These are phyloP conservation scores for Heteromurus nitidus DNA, from an alignment of 2,888 invertebrate species.

Conservation along the genomic window DNA sequence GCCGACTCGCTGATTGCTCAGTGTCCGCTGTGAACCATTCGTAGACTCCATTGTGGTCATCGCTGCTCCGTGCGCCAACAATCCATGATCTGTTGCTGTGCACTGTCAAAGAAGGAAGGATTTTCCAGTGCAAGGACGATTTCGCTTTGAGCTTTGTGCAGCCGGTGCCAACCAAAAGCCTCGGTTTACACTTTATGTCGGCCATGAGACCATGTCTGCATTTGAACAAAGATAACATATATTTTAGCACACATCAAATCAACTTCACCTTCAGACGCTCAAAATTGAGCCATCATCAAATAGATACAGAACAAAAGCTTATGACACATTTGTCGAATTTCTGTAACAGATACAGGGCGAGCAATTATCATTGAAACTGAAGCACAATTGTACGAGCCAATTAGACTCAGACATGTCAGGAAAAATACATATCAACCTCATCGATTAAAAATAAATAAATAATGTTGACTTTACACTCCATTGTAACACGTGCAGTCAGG, in stretches of 20 bases:
- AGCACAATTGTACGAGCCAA: too few relatives aligned
- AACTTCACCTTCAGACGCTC: too few relatives aligned
- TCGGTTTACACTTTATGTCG: constrained; percentile 38
- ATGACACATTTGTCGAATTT: too few relatives aligned
- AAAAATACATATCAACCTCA: too few relatives aligned
- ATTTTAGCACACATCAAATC: too few relatives aligned
- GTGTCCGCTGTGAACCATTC: constrained; percentile 11
- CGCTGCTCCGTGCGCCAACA: constrained; percentile 1
- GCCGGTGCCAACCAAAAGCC: constrained; percentile 32
- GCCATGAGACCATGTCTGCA: constrained; percentile 47
- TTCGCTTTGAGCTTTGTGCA: constrained; percentile 39
- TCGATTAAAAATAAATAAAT: too few relatives aligned
- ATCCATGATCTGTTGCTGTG: constrained; percentile 33
- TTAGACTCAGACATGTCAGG: too few relatives aligned
- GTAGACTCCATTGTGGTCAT: constrained; percentile 20
- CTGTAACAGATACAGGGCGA: too few relatives aligned
- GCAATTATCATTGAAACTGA: too few relatives aligned
- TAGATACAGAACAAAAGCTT: too few relatives aligned
- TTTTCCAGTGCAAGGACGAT: constrained; percentile 36
- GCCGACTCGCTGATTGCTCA: constrained; percentile 1
- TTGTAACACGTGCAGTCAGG: constrained; percentile 35
- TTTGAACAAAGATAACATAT: constrained; percentile 31
- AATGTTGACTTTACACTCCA: constrained; percentile 42
- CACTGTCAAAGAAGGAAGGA: constrained; percentile 20
- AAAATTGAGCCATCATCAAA: too few relatives aligned